phyloP scores from a whole-genome alignment of 1,140 invertebrate species.

The Meloidogyne exigua region DNA sequence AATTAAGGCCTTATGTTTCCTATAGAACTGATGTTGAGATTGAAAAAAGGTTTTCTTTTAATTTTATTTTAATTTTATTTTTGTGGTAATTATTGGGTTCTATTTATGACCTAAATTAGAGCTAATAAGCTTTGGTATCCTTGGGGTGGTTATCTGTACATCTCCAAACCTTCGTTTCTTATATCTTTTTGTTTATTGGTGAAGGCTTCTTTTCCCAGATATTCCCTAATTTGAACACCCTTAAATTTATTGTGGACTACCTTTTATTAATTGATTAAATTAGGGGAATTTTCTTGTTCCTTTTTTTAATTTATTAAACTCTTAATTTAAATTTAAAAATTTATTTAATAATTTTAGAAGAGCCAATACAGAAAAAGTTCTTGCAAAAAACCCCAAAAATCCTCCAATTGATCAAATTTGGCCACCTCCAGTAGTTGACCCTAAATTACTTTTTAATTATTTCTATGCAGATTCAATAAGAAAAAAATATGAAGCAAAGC shows the following conservation, averaged over 20 bases:
- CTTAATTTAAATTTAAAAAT: constrained; percentile 19
- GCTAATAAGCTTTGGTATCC: too few relatives aligned
- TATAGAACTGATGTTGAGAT: constrained; percentile 70
- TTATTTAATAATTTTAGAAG: neutral
- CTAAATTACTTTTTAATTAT: constrained; percentile 57
- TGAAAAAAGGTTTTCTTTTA: constrained; percentile 43
- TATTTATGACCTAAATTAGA: too few relatives aligned
- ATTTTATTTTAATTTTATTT: too few relatives aligned
- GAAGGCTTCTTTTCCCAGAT: too few relatives aligned
- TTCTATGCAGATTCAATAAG: constrained; percentile 53
- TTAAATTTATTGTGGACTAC: too few relatives aligned
- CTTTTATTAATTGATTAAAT: too few relatives aligned
- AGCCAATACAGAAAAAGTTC: neutral
- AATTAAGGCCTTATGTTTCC: constrained; percentile 88
- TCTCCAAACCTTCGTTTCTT: too few relatives aligned
- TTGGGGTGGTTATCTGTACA: too few relatives aligned
- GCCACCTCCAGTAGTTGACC: constrained; percentile 55
- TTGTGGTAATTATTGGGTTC: too few relatives aligned
- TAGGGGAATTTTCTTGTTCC: too few relatives aligned
- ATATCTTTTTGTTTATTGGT: too few relatives aligned
- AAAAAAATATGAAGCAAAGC: neutral
- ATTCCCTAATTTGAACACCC: too few relatives aligned
- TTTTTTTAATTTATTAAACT: neutral
- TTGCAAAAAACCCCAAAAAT: neutral
- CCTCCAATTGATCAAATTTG: constrained; percentile 39